phyloP scores from a whole-genome alignment of 1,140 invertebrate genomes.

The Helicorthomorpha holstii region DNA sequence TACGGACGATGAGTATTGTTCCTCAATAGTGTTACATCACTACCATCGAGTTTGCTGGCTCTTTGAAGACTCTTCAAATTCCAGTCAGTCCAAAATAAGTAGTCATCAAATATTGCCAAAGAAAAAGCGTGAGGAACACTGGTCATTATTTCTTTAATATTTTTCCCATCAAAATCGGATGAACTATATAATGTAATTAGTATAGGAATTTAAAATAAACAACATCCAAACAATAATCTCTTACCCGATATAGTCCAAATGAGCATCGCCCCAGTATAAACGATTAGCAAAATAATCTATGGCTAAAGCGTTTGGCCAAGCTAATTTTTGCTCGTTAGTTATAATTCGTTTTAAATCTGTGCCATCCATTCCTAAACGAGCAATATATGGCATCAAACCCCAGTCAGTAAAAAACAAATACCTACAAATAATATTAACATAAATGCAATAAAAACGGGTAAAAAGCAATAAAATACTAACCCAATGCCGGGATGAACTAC shows the following conservation, averaged over 20 bases:
- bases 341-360: constrained; percentile 74
- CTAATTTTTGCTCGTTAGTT: constrained; percentile 83
- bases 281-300: constrained; percentile 92
- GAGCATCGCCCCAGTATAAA: constrained; percentile 94
- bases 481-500: constrained; percentile 88
- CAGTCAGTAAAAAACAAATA: constrained; percentile 89
- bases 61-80: constrained; percentile 58
- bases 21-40: constrained; percentile 51
- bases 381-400: constrained; percentile 88
- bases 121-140: constrained; percentile 87
- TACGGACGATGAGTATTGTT: constrained; percentile 91
- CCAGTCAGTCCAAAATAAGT: constrained; percentile 97
- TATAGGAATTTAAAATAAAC: not conserved
- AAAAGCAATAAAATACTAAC: constrained; percentile 21
- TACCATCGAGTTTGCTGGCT: constrained; percentile 75
- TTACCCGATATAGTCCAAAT: constrained; percentile 91
- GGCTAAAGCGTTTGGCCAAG: constrained; percentile 94
- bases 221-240: constrained; percentile 15
- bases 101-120: constrained; percentile 81
- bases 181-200: constrained; percentile 20
- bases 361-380: constrained; percentile 94
- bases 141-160: constrained; percentile 57
- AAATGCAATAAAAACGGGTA: too few relatives aligned
- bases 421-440: constrained; percentile 13
- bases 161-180: constrained; percentile 71